Evolutionary conservation across 2,888 invertebrate species (phyloP), one percentile per base, ranked within the genome.

Genomic region (Diarsia dahlii): DNA sequence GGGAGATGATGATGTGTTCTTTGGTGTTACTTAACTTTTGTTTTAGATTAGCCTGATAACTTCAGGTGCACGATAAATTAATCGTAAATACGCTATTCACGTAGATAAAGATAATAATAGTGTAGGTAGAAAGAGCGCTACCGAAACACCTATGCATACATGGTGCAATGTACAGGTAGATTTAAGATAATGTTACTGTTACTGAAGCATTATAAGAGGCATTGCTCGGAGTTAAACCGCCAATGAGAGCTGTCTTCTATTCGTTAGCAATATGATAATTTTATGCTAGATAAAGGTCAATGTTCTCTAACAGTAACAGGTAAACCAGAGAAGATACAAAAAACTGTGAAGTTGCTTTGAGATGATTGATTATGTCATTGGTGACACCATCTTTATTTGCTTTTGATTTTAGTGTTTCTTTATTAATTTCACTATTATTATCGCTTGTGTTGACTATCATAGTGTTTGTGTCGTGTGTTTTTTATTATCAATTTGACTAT

Each of bases 321-420:
- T 72, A 56, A 46, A 39, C 39, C 6, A 50, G 34, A 56, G 50
- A 23, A 56, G 50, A 23, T 46, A 15, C 34, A 67, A 60, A 78
- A 71, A 50, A 58, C 0, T 18, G 6, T n/a, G 48, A 34, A 23
- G 50, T 65, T 15, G 34, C 28, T 63, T 12, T 50, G n/a, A 28
- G 56, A 6, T 54, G 60, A 80, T 34, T 54, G 54, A 74, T 80
- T 74, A 65, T 65, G 28, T 79, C 58, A 73, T 65, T 18, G 39
- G 52, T 60, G 28, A 74, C 48, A 50, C 28, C 34, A 63, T 60
- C 58, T 28, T 62, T 80, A 58, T 74, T 80, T 74, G 46, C 12
- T 64, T 58, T 68, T 39, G 46, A 64, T 68, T 56, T 50, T 1
- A 58, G 13, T 68, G 12, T 23, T 46, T 6, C 0, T 52, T 18